Evolutionary conservation across 1,140 invertebrate species (phyloP), one percentile per base, ranked within the genome.

Genomic region (Euschistus heros): DNA sequence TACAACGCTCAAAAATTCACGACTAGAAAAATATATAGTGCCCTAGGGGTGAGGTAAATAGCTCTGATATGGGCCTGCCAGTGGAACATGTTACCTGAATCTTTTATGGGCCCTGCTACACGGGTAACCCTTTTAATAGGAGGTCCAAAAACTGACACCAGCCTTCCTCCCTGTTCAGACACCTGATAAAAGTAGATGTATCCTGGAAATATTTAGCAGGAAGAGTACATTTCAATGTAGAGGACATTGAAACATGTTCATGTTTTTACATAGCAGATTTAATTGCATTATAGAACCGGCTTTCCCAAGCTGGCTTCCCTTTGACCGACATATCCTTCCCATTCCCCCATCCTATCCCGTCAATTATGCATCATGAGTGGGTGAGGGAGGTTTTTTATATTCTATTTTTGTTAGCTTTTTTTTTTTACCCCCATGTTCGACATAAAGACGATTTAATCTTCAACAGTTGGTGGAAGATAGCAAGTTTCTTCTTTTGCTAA

Each of bases 221-320:
- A 18, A 24, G 61, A 62, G 61, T 62, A 62, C 37, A 62, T 62
- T 62, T 46, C 61, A 44, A 42, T 62, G 61, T 62, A 46, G 18
- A 13, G 10, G 7, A 37, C 33, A 33, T 61, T 17, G 59, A 14
- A 17, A 24, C 27, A 22, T 47, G 61, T 62, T 62, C 61, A 46
- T 62, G 61, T 62, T 62, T 62, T 62, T 62, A 62, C 61, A 62
- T 47, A 62, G 37, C 61, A 24, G 54, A 33, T 62, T 62, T 62
- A 62, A 62, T 62, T 62, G 61, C 17, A 62, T 62, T 62, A 62
- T 42, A 46, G 61, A 62, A 22, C 2, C 20, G 7, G 18, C 54
- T 24, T 15, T 22, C 24, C 54, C 33, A 13, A 37, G 33, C 33
- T 37, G 54, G 54, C 24, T 57, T 8, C 54, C 54, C 54, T 57